Evolutionary conservation across 2,888 invertebrate species (phyloP).

Genomic region (Pristionchus exspectatus): DNA sequence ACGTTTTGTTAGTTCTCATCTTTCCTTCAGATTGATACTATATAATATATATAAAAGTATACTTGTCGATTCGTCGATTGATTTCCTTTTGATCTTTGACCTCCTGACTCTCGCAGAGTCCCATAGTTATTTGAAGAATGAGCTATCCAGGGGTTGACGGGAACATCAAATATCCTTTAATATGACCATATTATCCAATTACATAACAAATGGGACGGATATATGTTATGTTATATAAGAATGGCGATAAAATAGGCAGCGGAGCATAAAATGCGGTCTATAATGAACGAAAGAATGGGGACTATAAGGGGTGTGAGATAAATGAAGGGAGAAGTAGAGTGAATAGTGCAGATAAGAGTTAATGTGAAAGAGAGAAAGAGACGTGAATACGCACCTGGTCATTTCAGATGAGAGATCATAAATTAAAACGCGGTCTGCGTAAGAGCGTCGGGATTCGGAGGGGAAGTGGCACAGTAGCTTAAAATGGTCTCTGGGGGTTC

Average conservation of each 20-base stretch:
- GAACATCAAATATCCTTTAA: not conserved
- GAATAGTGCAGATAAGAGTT: slow-evolving; percentile 3
- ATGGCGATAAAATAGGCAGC: not conserved
- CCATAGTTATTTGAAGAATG: not conserved
- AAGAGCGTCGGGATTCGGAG: too few species aligned
- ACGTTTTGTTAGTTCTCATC: not conserved
- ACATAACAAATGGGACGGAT: not conserved
- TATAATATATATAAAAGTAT: not conserved
- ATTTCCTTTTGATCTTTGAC: not conserved
- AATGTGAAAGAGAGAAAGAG: not conserved
- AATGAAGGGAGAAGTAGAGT: not conserved
- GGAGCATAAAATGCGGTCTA: slow-evolving; percentile 2
- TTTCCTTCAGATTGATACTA: not conserved
- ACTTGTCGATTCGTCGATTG: slow-evolving; percentile 35
- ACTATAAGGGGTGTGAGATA: not conserved
- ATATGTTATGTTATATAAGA: not conserved
- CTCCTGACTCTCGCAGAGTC: slow-evolving; percentile 43
- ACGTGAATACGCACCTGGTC: not conserved
- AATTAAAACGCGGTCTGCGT: too few species aligned
- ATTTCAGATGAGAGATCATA: not conserved
- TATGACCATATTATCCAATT: not conserved
- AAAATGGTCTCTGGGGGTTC: too few species aligned
- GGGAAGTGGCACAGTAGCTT: too few species aligned
- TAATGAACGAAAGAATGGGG: not conserved
- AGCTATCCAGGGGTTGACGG: not conserved